These are phyloP conservation scores for Grantiella picta DNA, from an alignment of 2,113 vertebrate species.

Conservation along the genomic window DNA sequence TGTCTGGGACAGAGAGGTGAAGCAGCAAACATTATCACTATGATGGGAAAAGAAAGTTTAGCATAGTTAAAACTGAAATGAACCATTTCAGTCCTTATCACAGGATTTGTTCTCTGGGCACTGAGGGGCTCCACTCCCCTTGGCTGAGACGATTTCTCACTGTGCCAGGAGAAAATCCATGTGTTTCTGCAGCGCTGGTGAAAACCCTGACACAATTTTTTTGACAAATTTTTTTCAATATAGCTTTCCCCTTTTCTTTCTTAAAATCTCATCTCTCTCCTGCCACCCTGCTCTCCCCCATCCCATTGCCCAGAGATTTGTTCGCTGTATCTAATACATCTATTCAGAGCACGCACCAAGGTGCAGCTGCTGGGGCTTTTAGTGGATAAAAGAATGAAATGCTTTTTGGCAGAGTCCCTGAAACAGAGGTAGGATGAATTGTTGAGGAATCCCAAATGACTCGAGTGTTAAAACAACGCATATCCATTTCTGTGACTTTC, in stretches of 20 bases:
- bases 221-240: background rate
- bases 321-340: background rate
- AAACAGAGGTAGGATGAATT: background rate
- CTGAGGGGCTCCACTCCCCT: background rate
- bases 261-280: background rate
- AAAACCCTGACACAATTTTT: background rate
- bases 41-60: background rate
- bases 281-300: rapidly evolving
- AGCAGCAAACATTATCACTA: background rate
- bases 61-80: background rate
- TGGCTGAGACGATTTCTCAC: background rate
- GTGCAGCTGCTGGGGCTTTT: background rate
- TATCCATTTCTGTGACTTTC: background rate
- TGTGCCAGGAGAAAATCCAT: background rate
- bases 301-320: background rate
- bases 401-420: background rate
- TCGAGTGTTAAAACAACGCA: rapidly evolving
- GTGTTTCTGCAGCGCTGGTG: background rate
- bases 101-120: background rate
- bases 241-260: background rate
- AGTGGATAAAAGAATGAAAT: background rate
- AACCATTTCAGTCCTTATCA: background rate
- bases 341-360: background rate
- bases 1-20: background rate
- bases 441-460: background rate